These are phyloP conservation scores for Aurelia sp. DNA, from an alignment of 30 jellyfish, hydroid and myxozoan genomes.

Conservation along the genomic window DNA sequence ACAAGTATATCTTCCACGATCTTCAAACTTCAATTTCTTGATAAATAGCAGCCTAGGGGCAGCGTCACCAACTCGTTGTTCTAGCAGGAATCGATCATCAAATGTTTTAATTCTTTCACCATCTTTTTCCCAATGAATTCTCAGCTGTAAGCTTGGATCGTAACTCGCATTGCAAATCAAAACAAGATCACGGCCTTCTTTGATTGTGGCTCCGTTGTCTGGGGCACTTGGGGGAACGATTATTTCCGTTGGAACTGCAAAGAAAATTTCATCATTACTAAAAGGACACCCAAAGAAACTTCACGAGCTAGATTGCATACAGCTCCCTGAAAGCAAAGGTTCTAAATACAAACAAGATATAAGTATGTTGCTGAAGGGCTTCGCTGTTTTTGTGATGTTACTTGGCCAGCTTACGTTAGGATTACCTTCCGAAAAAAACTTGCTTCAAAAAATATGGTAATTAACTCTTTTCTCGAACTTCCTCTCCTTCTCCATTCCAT, in stretches of 20 bases:
- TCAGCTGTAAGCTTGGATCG: slow-evolving; percentile 84
- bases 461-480: too few species aligned
- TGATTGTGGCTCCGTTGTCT: slow-evolving; percentile 31
- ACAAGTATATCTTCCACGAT: slow-evolving; percentile 90
- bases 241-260: slow-evolving; percentile 30
- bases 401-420: too few species aligned
- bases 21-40: slow-evolving; percentile 70
- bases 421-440: too few species aligned
- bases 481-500: too few species aligned
- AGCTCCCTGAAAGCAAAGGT: too few species aligned
- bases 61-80: slow-evolving; percentile 91
- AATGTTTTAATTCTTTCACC: slow-evolving; percentile 85
- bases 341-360: too few species aligned
- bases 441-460: too few species aligned
- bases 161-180: slow-evolving; percentile 88
- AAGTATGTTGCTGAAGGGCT: too few species aligned
- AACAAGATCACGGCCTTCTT: slow-evolving; percentile 47
- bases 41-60: slow-evolving; percentile 83
- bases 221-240: slow-evolving; percentile 53
- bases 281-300: too few species aligned
- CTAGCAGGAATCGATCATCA: slow-evolving; percentile 82
- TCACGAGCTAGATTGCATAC: too few species aligned
- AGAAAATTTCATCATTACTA: background rate
- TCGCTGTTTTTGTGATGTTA: too few species aligned
- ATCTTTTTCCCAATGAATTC: slow-evolving; percentile 94